Conservation (phyloP, 2,888 invertebrate species). For the Argynnis bischoffii region DNA sequence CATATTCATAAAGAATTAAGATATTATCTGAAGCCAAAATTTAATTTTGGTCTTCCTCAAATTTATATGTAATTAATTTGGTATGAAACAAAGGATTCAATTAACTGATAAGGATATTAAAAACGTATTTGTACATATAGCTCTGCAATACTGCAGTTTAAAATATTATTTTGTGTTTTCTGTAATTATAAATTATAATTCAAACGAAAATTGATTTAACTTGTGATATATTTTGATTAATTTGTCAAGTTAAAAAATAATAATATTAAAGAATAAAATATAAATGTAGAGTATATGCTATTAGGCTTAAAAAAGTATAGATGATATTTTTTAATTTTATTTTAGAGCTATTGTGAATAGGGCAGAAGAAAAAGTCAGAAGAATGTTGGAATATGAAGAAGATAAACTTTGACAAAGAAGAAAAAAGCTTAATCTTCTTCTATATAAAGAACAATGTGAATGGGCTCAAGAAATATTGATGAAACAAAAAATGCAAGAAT, state of each 20-base stretch:
- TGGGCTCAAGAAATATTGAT: conserved; percentile 54
- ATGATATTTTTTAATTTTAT: conserved; percentile 7
- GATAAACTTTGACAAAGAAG: conserved; percentile 67
- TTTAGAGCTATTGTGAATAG: conserved; percentile 64
- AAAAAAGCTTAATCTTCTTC: conserved; percentile 54
- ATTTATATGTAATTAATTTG: neutral
- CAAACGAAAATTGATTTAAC: no score
- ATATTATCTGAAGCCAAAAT: no score
- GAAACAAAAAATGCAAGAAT: conserved; percentile 57
- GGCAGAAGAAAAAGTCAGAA: conserved; percentile 62
- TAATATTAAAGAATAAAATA: neutral
- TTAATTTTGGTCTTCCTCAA: neutral
- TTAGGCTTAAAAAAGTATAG: neutral
- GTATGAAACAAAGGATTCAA: neutral
- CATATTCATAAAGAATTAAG: no score
- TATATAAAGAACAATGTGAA: conserved; percentile 60
- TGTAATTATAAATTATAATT: neutral
- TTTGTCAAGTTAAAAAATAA: neutral
- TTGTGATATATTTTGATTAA: no score
- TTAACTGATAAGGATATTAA: conserved; percentile 7
- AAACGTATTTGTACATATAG: neutral
- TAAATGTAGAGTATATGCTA: neutral
- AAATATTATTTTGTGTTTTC: neutral
- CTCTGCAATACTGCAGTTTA: neutral
- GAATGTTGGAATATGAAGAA: conserved; percentile 63